Evolutionary conservation across 2,888 invertebrate genomes (phyloP).

Genomic region (Nephrotoma flavescens): DNA sequence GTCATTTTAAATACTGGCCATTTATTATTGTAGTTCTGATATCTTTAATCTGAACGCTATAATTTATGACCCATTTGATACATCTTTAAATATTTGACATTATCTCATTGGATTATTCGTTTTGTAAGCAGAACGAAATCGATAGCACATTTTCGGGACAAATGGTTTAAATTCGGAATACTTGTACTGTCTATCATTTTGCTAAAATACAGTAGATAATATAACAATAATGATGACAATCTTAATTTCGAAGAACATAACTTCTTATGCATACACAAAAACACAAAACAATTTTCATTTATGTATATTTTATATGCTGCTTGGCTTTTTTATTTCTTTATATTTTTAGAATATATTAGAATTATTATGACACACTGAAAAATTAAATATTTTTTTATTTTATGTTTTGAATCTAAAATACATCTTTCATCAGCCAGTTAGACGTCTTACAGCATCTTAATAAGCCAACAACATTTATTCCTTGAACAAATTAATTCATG

Average conservation of each 20-base stretch:
- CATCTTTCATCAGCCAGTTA: background rate
- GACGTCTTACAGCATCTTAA: background rate
- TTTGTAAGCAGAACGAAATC: background rate
- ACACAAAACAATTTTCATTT: background rate
- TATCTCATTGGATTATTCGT: background rate
- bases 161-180: background rate
- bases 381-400: background rate
- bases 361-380: background rate
- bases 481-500: too few relatives aligned
- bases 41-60: background rate
- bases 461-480: background rate
- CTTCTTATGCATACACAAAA: background rate
- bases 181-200: background rate
- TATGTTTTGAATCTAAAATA: background rate
- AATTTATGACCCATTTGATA: background rate
- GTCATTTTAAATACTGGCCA: background rate
- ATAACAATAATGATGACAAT: background rate
- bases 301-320: background rate
- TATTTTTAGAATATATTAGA: background rate
- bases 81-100: background rate
- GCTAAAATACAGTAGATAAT: background rate
- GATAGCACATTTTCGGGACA: background rate
- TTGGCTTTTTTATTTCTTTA: background rate
- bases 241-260: background rate
- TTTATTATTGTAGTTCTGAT: background rate